Base-by-base conservation (phyloP, 2,113 vertebrate species). In the Ondatra zibethicus region DNA sequence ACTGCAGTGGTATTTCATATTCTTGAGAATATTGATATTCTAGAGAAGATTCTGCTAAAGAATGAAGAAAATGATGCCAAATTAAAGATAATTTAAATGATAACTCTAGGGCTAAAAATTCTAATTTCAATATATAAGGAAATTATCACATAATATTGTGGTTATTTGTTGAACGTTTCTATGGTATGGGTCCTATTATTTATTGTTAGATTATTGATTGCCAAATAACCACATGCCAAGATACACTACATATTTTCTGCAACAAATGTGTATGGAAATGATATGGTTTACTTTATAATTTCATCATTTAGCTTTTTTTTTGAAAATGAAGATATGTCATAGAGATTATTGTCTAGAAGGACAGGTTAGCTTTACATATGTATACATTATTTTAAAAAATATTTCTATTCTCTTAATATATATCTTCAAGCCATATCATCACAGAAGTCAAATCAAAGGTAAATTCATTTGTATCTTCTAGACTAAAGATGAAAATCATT, bases 1-100 rank as follows among this genome's bases (percentile, higher is more conserved):
- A 88, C 76, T 95, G 70, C 63, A 97, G 92, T 85, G 96, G 85
- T 96, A 52, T 95, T 96, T 96, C 94, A 25, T 96, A 90, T 97
- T 91, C 73, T 94, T 81, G 80, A 42, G 95, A 97, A 76, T 89
- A 96, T 91, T 93, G 13, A 27, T 23, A 76, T 72, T 92, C 97
- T 96, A 70, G 55, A 91, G 91, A 97, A 52, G 29, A 77, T 27
- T 97, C 81, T 95, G 78, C 82, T 95, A 93, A 91, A 96, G 88
- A 95, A 63, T 16, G 36, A 88, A 91, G 87, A 94, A 97, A 97
- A 96, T 55, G 52, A 61, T 88, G 66, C 50, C 80, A 94, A 89
- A 80, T 81, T 84, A 78, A 96, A 94, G 73, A 93, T 85, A 2
- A 33, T 93, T 91, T 90, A 96, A 93, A 82, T 70, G 82, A 92